These are phyloP conservation scores for Ormyrus thymus DNA, from an alignment of 2,888 invertebrate species.

Conservation along the genomic window DNA sequence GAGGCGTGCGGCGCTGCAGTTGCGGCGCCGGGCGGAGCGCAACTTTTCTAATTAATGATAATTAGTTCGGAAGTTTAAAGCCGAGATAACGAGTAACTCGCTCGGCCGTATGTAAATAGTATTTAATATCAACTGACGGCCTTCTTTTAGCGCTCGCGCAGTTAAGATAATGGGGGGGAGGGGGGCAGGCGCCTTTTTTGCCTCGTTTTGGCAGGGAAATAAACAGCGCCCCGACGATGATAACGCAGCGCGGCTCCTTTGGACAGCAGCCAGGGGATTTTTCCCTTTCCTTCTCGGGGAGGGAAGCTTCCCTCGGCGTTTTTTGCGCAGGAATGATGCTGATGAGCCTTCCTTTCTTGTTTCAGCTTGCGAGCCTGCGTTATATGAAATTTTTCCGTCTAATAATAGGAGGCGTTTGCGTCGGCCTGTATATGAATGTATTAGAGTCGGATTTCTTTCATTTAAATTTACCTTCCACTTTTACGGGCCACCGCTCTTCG, in stretches of 20 bases:
- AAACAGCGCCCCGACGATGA: conserved; percentile 39
- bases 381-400: no score
- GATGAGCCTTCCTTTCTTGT: no score
- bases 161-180: conserved; percentile 38
- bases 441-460: no score
- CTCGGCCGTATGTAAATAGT: conserved; percentile 62
- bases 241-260: conserved; percentile 26
- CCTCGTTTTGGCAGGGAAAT: background rate
- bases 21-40: conserved; percentile 38
- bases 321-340: background rate
- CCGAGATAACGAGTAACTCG: conserved; percentile 70
- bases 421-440: no score
- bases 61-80: conserved; percentile 68
- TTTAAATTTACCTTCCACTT: no score
- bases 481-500: no score
- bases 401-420: no score
- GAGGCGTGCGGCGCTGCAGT: no score
- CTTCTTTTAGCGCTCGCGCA: conserved; percentile 36
- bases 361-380: no score
- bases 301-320: background rate
- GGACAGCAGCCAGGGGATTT: conserved; percentile 35
- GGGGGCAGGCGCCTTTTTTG: background rate
- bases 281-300: background rate
- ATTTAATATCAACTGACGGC: conserved; percentile 59
- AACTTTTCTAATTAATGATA: conserved; percentile 75